Evolutionary conservation across 2,888 invertebrate species (phyloP), one percentile per base, ranked within the genome.

Genomic region (Augiades crinisus): DNA sequence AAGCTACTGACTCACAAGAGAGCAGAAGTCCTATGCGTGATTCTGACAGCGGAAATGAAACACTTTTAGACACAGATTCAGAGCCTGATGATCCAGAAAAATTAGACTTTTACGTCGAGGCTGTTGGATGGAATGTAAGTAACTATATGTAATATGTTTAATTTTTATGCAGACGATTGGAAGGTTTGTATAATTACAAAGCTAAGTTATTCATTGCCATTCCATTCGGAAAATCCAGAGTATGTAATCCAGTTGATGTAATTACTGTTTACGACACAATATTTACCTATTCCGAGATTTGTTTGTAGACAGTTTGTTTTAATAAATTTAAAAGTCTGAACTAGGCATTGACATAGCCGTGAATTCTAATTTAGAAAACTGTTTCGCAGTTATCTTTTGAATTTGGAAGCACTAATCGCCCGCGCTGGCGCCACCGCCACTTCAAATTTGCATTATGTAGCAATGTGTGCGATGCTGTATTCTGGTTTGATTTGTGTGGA

Each of bases 71-170:
- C 60, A 91, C 91, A 2, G 94, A 94, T 67, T 93, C 92, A 0
- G 94, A 94, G 66, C 86, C 90, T 0, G 94, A 94, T 56, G 93
- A 92, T 40, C 88, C 91, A 34, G 92, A 92, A 54, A 91, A 92
- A 62, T 80, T 91, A 55, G 92, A 93, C 55, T 89, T 94, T 52
- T 91, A 93, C 62, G 91, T 90, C 10, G 91, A 91, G 62, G 92
- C 93, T 10, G 87, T 93, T 55, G 94, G 93, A 33, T 93, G 93
- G 92, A 95, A 95, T 77, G 95, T 95, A 83, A 94, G 95, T 94
- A 70, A 3, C 1, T 21, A 10, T n/a, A 22, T 22, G n/a, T n/a
- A n/a, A n/a, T n/a, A n/a, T n/a, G n/a, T n/a, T n/a, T n/a, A n/a
- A n/a, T n/a, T n/a, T n/a, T n/a, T n/a, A n/a, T n/a, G n/a, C n/a